Percentiles rank a stretch among this genome's conserved stretches.
These are phyloP conservation scores for Ctenicera cuprea DNA, from an alignment of 2,888 invertebrate genomes.

Conservation along the genomic window DNA sequence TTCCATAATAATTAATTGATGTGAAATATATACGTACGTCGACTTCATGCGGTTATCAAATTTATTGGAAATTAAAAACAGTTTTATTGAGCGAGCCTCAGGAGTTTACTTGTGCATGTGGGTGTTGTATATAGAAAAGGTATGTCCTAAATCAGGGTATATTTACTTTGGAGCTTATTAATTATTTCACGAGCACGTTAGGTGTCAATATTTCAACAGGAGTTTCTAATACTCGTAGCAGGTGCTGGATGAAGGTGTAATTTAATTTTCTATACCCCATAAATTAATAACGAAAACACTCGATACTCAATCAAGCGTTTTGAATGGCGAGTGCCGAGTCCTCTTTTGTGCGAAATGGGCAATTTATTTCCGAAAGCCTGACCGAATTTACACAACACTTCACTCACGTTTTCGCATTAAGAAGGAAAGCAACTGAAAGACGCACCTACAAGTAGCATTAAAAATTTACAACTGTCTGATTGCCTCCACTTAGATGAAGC, in stretches of 20 bases:
- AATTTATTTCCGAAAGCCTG: slow-evolving; percentile 51
- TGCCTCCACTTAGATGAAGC: slow-evolving; percentile 34
- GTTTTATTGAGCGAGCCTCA: too few species aligned
- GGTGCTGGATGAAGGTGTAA: slow-evolving; percentile 47
- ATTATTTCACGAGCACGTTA: slow-evolving; percentile 31
- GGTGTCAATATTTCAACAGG: slow-evolving; percentile 38
- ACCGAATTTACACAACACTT: slow-evolving; percentile 53
- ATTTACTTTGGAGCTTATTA: slow-evolving; percentile 34
- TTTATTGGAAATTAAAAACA: too few species aligned
- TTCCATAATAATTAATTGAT: too few species aligned
- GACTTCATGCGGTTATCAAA: too few species aligned
- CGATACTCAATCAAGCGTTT: slow-evolving; percentile 53
- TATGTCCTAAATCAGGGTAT: slow-evolving; percentile 15
- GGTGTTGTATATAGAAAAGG: neutral
- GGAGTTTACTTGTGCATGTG: too few species aligned
- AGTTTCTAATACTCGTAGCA: slow-evolving; percentile 40
- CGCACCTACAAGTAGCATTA: slow-evolving; percentile 37
- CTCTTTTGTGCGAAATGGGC: slow-evolving; percentile 51
- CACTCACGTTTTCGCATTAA: slow-evolving; percentile 49
- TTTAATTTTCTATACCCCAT: slow-evolving; percentile 50
- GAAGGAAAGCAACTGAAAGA: slow-evolving; percentile 43
- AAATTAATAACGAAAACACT: slow-evolving; percentile 52
- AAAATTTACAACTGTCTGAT: slow-evolving; percentile 33
- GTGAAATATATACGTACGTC: too few species aligned
- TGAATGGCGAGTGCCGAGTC: slow-evolving; percentile 50